Evolutionary conservation across 2,797 vertebrate genomes (phyloP).

Genomic region (Remorina albescens): DNA sequence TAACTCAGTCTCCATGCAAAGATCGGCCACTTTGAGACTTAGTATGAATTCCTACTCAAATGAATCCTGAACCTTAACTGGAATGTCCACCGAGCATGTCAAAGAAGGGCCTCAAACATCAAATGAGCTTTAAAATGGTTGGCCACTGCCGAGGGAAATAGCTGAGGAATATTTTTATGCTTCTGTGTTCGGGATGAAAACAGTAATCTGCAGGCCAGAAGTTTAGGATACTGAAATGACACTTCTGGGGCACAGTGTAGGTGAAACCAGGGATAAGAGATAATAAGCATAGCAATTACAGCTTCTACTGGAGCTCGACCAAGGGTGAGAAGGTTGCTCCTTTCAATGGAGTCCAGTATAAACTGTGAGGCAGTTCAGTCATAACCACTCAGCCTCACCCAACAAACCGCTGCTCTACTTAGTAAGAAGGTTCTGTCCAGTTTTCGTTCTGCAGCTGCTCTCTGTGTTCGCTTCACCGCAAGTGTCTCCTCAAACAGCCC

Average conservation of each 20-base stretch:
- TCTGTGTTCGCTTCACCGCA: background rate
- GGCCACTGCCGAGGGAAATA: constrained; percentile 37
- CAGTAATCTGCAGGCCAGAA: constrained; percentile 57
- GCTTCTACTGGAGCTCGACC: constrained; percentile 38
- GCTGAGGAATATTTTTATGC: constrained; percentile 44
- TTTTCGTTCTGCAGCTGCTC: background rate
- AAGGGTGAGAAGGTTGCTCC: constrained; percentile 32
- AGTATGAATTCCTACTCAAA: constrained; percentile 16
- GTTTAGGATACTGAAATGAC: constrained; percentile 70
- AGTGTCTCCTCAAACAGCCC: constrained; percentile 19
- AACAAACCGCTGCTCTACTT: background rate
- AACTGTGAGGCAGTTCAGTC: constrained; percentile 10
- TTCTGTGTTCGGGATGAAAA: constrained; percentile 42
- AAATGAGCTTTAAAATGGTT: constrained; percentile 35
- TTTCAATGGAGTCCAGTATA: constrained; percentile 15
- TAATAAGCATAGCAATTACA: constrained; percentile 70
- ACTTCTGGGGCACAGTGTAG: constrained; percentile 68
- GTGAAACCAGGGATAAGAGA: constrained; percentile 59
- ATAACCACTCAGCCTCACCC: background rate
- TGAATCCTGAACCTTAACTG: constrained; percentile 18
- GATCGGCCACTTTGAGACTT: constrained; percentile 22
- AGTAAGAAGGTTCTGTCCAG: background rate
- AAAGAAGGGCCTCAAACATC: constrained; percentile 25
- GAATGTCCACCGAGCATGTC: constrained; percentile 34
- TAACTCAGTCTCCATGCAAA: background rate